Conservation (phyloP, 2,888 invertebrate species). For the Cheilosia soror region DNA sequence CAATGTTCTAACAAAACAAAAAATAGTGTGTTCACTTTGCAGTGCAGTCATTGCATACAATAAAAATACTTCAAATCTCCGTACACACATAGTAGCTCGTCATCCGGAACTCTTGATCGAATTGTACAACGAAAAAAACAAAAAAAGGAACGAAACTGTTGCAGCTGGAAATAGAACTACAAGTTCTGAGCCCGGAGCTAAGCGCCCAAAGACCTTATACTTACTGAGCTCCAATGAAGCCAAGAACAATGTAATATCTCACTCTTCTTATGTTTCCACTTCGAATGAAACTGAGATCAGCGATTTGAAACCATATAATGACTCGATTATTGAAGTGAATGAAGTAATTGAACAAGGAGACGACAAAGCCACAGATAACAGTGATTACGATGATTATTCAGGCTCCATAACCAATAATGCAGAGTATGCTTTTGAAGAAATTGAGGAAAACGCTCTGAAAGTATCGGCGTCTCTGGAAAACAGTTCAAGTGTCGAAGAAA, state of each 20-base stretch:
- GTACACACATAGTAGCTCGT: constrained; percentile 79
- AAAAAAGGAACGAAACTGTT: constrained; percentile 36
- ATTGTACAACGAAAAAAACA: constrained; percentile 70
- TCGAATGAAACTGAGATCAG: constrained; percentile 7
- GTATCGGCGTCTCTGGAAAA: constrained; percentile 7
- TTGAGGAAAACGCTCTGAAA: constrained; percentile 46
- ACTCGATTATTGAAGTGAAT: constrained; percentile 59
- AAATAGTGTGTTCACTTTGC: constrained; percentile 79
- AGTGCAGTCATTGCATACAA: constrained; percentile 78
- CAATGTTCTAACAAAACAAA: constrained; percentile 78
- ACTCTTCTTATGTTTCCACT: constrained; percentile 23
- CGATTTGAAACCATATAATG: constrained; percentile 43
- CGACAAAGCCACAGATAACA: constrained; percentile 55
- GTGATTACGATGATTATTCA: constrained; percentile 55
- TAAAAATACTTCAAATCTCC: constrained; percentile 79
- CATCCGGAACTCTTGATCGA: constrained; percentile 78
- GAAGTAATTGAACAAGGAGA: constrained; percentile 55
- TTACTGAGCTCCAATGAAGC: constrained; percentile 8
- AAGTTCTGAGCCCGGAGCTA: constrained; percentile 40
- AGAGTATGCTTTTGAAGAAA: constrained; percentile 63
- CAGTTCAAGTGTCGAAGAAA: constrained; percentile 36
- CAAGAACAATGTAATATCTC: constrained; percentile 21
- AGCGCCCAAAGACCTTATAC: constrained; percentile 48
- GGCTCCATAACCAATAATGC: constrained; percentile 40
- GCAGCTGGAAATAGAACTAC: background rate